Evolutionary conservation across 2,113 vertebrate species (phyloP).

Genomic region (Sylvia atricapilla): DNA sequence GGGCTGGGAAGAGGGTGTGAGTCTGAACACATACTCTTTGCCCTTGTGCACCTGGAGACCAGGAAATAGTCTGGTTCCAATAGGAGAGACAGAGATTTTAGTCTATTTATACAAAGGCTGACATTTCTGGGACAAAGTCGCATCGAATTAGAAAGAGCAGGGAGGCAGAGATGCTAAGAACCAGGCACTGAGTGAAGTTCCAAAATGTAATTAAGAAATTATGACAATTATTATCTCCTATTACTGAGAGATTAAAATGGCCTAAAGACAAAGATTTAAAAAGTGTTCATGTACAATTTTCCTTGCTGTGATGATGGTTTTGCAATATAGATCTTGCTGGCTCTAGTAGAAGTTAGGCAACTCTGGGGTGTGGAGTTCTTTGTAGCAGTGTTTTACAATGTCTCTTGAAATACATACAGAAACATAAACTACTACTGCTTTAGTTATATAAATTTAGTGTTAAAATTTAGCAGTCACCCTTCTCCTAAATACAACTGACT

Average conservation of each 20-base stretch:
- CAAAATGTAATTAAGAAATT: not conserved
- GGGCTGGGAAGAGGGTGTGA: not conserved
- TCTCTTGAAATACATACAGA: slow-evolving; percentile 20
- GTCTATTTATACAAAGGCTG: not conserved
- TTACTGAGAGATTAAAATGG: not conserved
- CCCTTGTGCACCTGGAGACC: not conserved
- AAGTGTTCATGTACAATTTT: not conserved
- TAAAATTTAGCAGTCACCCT: not conserved
- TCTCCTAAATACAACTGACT: not conserved
- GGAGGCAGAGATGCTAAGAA: not conserved
- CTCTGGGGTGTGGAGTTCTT: not conserved
- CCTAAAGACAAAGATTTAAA: not conserved
- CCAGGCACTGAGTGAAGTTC: not conserved
- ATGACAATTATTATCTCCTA: not conserved
- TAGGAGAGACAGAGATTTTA: not conserved
- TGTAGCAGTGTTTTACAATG: not conserved
- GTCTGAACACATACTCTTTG: not conserved
- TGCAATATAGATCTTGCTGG: not conserved
- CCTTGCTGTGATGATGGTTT: not conserved
- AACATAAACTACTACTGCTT: not conserved
- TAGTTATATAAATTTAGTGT: not conserved
- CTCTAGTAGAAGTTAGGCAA: not conserved
- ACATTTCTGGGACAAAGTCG: not conserved
- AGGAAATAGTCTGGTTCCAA: not conserved
- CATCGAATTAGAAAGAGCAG: not conserved